Percentiles rank a stretch among this genome's conserved stretches.
phyloP scores from a whole-genome alignment of 2,888 invertebrate genomes.

The Apamea anceps region DNA sequence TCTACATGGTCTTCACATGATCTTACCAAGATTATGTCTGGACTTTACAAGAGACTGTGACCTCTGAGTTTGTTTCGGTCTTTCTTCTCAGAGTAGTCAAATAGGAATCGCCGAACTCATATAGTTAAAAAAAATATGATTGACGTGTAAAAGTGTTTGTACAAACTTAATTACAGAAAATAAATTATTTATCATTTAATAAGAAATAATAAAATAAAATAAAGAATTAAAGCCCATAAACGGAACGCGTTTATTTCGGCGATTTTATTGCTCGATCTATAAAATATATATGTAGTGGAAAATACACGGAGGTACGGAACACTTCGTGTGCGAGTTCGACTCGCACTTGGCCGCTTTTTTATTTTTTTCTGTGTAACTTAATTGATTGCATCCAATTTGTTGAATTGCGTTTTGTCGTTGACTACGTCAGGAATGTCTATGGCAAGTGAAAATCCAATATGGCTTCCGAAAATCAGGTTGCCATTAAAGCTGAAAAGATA shows the following conservation, averaged over 20 bases:
- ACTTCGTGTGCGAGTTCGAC: not conserved
- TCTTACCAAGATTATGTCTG: too few species aligned
- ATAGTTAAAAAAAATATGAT: too few species aligned
- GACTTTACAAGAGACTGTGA: too few species aligned
- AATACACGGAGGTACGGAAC: not conserved
- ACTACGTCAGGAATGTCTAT: slow-evolving; percentile 3
- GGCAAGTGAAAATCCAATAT: slow-evolving; percentile 13
- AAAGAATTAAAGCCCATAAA: not conserved
- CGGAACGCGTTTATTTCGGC: not conserved
- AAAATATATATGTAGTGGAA: not conserved
- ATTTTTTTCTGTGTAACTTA: slow-evolving; percentile 5
- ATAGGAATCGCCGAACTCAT: too few species aligned
- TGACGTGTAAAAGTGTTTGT: too few species aligned
- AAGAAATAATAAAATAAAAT: not conserved
- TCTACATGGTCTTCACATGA: too few species aligned
- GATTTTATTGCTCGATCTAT: not conserved
- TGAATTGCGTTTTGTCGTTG: not conserved
- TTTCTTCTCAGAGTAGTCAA: too few species aligned
- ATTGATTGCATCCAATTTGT: slow-evolving; percentile 24
- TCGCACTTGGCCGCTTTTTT: not conserved
- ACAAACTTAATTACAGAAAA: too few species aligned
- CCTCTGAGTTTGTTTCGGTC: too few species aligned
- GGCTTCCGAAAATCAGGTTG: not conserved
- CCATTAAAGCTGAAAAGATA: not conserved
- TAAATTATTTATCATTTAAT: too few species aligned